These are phyloP conservation scores for Perizoma flavofasciatum DNA, from an alignment of 2,888 invertebrate species.

Conservation along the genomic window DNA sequence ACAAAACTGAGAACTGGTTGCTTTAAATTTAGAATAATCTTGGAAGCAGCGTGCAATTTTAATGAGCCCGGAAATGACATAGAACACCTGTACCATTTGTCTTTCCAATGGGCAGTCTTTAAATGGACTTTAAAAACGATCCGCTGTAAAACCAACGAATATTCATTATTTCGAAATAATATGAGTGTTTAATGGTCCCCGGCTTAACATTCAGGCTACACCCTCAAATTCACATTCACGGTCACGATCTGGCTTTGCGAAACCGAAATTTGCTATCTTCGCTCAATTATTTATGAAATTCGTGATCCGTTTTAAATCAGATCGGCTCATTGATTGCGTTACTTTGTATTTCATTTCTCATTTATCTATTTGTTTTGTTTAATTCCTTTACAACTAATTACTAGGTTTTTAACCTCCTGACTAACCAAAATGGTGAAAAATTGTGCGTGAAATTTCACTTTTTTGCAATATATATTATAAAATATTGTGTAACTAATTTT, in stretches of 20 bases:
- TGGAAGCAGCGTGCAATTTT: too few species aligned
- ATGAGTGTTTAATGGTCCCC: slow-evolving; percentile 60
- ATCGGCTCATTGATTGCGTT: slow-evolving; percentile 39
- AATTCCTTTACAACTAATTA: too few species aligned
- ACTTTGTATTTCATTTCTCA: slow-evolving; percentile 32
- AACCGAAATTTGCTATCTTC: slow-evolving; percentile 51
- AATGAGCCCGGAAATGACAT: too few species aligned
- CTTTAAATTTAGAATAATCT: too few species aligned
- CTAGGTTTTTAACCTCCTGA: too few species aligned
- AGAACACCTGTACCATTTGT: too few species aligned
- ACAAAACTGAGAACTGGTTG: too few species aligned
- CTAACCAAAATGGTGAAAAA: too few species aligned
- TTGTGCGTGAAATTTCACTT: too few species aligned
- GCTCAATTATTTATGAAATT: slow-evolving; percentile 53
- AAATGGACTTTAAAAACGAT: slow-evolving; percentile 19
- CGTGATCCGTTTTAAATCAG: slow-evolving; percentile 50
- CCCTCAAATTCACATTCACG: slow-evolving; percentile 58
- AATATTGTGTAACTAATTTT: too few species aligned
- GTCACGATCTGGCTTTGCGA: slow-evolving; percentile 55
- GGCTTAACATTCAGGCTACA: slow-evolving; percentile 57
- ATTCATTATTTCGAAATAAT: slow-evolving; percentile 70
- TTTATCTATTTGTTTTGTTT: slow-evolving; percentile 29
- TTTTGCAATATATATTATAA: too few species aligned
- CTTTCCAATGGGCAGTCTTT: too few species aligned
- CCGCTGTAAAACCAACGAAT: slow-evolving; percentile 58